These are phyloP conservation scores for Psophia crepitans DNA, from an alignment of 2,113 vertebrate species.

Conservation along the genomic window DNA sequence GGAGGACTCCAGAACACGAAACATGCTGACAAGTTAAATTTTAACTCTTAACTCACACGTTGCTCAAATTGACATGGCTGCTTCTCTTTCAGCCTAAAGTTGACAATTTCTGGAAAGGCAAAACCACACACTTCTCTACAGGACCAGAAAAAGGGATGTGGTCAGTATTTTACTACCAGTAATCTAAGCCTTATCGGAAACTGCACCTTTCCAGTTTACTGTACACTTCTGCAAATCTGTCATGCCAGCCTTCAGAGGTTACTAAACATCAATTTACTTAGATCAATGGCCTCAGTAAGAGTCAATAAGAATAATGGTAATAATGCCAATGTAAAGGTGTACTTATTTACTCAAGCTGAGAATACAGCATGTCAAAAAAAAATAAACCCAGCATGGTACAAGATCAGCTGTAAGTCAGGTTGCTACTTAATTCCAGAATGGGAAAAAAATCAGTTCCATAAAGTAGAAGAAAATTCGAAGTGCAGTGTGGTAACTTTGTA, in stretches of 20 bases:
- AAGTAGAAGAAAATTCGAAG: not conserved
- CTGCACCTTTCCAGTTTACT: conserved; percentile 55
- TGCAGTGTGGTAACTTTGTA: not conserved
- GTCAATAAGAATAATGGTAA: not conserved
- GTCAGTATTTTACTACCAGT: conserved; percentile 57
- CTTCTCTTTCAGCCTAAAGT: not conserved
- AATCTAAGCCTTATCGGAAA: conserved; percentile 71
- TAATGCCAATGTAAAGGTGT: not conserved
- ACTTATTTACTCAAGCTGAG: not conserved
- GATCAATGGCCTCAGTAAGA: not conserved
- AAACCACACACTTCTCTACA: conserved; percentile 60
- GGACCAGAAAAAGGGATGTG: conserved; percentile 47
- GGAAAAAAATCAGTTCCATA: not conserved
- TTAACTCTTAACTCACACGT: conserved; percentile 1
- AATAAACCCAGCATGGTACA: not conserved
- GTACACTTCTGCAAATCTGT: conserved; percentile 45
- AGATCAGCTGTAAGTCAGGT: not conserved
- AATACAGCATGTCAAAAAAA: not conserved
- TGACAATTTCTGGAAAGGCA: conserved; percentile 65
- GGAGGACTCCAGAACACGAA: conserved; percentile 8
- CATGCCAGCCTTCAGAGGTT: conserved; percentile 31
- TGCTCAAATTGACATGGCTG: not conserved
- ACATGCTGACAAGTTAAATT: conserved; percentile 15
- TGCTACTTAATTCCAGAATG: not conserved
- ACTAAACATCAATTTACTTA: conserved; percentile 21